phyloP scores from a whole-genome alignment of 2,113 vertebrate species.

The Balaenoptera acutorostrata region DNA sequence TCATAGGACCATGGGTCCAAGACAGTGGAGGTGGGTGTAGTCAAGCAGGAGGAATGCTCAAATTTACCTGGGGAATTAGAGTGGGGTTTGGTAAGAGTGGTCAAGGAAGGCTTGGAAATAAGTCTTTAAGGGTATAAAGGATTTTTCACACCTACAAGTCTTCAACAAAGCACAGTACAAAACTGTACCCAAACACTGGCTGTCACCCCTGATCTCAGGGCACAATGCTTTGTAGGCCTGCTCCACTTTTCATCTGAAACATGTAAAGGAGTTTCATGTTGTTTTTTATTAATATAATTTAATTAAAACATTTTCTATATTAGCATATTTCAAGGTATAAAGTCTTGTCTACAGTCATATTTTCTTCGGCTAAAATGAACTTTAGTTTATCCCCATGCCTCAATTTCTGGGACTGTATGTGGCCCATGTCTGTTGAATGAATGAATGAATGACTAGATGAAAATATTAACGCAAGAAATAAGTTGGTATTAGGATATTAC shows the following conservation, averaged over 20 bases:
- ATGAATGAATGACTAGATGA: neutral
- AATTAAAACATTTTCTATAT: slow-evolving; percentile 41
- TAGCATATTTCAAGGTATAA: neutral
- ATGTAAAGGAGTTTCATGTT: neutral
- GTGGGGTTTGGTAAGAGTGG: neutral
- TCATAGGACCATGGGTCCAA: neutral
- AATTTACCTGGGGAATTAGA: neutral
- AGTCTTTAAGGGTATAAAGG: neutral
- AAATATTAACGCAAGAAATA: slow-evolving; percentile 37
- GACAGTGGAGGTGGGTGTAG: neutral
- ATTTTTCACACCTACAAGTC: neutral
- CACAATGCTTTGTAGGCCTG: neutral
- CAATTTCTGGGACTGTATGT: neutral
- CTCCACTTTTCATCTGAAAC: neutral
- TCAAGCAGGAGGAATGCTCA: neutral
- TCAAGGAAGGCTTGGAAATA: neutral
- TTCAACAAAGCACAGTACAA: neutral
- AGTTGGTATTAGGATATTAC: neutral
- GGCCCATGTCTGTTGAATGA: neutral
- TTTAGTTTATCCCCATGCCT: neutral
- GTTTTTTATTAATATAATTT: slow-evolving; percentile 1
- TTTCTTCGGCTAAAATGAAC: slow-evolving; percentile 26
- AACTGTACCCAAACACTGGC: neutral
- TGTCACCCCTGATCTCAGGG: neutral
- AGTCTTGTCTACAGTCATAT: neutral